These are phyloP conservation scores for Mormyrops boulengeri DNA, from an alignment of 2,797 vertebrate species.

Conservation along the genomic window DNA sequence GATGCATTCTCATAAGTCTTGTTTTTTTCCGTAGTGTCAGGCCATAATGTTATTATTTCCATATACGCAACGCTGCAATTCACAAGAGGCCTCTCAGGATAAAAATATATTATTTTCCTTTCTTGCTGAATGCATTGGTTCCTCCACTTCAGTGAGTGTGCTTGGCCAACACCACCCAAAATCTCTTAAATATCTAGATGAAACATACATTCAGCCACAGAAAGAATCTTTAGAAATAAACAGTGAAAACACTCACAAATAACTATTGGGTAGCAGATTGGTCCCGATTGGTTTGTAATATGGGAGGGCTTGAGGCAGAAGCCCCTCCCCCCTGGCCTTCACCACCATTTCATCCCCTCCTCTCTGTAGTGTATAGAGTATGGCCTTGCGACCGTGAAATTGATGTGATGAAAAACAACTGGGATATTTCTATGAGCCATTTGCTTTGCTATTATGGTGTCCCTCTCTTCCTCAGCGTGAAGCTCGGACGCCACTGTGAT, in stretches of 20 bases:
- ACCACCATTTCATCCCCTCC: not conserved
- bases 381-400: conserved; percentile 49
- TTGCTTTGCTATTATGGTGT: conserved; percentile 52
- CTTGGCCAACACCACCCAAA: not conserved
- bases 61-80: conserved; percentile 25
- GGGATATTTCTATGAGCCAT: conserved; percentile 61
- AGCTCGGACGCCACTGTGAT: conserved; percentile 48
- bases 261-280: conserved; percentile 27
- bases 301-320: not conserved
- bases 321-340: conserved; percentile 40
- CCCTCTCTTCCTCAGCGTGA: conserved; percentile 47
- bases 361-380: conserved; percentile 18
- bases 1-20: conserved; percentile 27
- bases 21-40: conserved; percentile 40
- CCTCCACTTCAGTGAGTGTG: not conserved
- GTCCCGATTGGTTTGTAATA: conserved; percentile 27
- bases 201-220: not conserved
- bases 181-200: conserved; percentile 6
- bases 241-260: conserved; percentile 4
- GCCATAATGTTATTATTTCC: conserved; percentile 30
- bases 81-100: conserved; percentile 5
- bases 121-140: not conserved
- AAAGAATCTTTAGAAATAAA: not conserved
- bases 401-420: conserved; percentile 64
- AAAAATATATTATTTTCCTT: conserved; percentile 4